Conservation (phyloP, 2,888 invertebrate genomes). For the Anagyrus pseudococci region DNA sequence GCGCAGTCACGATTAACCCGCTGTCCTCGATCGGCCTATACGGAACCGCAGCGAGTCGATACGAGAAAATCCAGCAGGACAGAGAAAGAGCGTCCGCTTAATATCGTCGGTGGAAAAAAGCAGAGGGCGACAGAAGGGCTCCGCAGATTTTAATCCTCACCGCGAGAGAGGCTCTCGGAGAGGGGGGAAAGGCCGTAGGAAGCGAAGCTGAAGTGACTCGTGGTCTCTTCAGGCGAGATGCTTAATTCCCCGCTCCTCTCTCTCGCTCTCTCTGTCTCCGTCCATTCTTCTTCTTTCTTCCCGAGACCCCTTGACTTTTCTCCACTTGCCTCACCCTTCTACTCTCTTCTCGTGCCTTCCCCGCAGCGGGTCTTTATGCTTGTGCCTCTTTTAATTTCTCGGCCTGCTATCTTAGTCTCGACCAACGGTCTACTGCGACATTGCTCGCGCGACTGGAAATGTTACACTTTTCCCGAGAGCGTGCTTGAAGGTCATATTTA, state of each 20-base stretch:
- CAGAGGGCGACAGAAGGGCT: slow-evolving; percentile 48
- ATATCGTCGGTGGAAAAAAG: slow-evolving; percentile 46
- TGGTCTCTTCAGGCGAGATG: slow-evolving; percentile 61
- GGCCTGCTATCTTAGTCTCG: neutral
- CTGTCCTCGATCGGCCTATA: too few species aligned
- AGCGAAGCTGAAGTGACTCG: slow-evolving; percentile 59
- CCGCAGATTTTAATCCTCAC: slow-evolving; percentile 62
- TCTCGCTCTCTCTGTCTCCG: slow-evolving; percentile 39
- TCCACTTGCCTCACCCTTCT: slow-evolving; percentile 13
- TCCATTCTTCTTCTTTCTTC: slow-evolving; percentile 13
- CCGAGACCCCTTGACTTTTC: slow-evolving; percentile 27
- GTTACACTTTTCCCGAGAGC: slow-evolving; percentile 1
- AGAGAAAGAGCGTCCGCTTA: slow-evolving; percentile 56
- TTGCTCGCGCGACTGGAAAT: slow-evolving; percentile 16
- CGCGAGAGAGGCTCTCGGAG: slow-evolving; percentile 45
- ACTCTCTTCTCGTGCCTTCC: slow-evolving; percentile 26
- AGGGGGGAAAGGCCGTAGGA: too few species aligned
- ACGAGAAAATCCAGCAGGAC: too few species aligned
- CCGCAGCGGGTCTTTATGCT: slow-evolving; percentile 35
- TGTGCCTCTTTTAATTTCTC: slow-evolving; percentile 28
- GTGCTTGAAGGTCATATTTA: too few species aligned
- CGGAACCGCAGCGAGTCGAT: too few species aligned
- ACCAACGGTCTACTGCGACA: slow-evolving; percentile 7
- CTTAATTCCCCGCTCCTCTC: slow-evolving; percentile 53
- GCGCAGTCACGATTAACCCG: too few species aligned